These are phyloP conservation scores for Myotis myotis DNA, from an alignment of 2,797 vertebrate species.

Conservation along the genomic window DNA sequence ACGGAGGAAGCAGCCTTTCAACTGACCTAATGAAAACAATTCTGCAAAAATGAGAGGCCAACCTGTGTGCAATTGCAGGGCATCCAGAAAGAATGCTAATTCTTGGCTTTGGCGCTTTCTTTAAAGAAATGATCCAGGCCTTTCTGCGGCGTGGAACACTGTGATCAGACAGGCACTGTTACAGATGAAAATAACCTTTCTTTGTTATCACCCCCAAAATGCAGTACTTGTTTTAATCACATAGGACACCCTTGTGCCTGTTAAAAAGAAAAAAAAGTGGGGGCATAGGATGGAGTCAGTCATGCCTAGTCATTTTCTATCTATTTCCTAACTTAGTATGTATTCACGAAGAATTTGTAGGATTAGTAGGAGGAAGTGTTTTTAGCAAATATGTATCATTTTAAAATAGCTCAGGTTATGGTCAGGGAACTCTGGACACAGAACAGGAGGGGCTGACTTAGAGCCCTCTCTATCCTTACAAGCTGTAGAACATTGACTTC, in stretches of 20 bases:
- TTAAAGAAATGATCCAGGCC: constrained; percentile 86
- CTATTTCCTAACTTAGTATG: neutral
- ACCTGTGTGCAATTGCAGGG: constrained; percentile 84
- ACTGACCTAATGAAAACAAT: constrained; percentile 47
- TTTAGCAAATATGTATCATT: neutral
- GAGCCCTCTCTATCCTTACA: accelerated
- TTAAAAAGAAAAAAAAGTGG: neutral
- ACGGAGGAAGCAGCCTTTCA: neutral
- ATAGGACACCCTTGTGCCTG: neutral
- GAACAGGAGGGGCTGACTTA: neutral
- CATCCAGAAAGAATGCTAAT: constrained; percentile 89
- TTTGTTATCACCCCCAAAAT: constrained; percentile 69
- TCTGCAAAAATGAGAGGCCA: constrained; percentile 79
- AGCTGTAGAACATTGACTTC: neutral
- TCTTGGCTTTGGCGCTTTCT: constrained; percentile 86
- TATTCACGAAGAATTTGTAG: neutral
- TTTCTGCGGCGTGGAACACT: constrained; percentile 82
- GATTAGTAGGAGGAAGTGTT: neutral
- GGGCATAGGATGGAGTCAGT: neutral
- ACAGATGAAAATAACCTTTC: constrained; percentile 84
- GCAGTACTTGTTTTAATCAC: neutral
- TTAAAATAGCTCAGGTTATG: neutral
- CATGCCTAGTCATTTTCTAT: neutral
- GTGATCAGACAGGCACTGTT: constrained; percentile 82
- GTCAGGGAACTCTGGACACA: neutral